phyloP scores from a whole-genome alignment of 2,888 invertebrate species.

The Cataglyphis livida region DNA sequence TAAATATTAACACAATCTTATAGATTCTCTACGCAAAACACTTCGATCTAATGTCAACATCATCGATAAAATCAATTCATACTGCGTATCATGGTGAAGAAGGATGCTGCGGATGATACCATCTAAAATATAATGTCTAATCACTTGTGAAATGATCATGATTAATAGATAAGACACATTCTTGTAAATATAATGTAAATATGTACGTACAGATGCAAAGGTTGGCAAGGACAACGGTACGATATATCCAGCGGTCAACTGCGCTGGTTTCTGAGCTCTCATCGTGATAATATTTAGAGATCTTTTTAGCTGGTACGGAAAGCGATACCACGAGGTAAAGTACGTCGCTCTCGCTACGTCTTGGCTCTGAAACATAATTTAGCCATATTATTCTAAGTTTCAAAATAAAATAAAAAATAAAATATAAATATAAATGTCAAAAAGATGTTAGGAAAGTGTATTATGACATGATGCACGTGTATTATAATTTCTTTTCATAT shows the following conservation, averaged over 20 bases:
- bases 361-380: constrained; percentile 64
- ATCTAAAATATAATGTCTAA: constrained; percentile 65
- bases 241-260: constrained; percentile 75
- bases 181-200: neutral
- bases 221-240: constrained; percentile 73
- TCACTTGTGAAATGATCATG: neutral
- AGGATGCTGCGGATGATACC: constrained; percentile 73
- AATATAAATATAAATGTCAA: constrained; percentile 9
- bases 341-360: constrained; percentile 65
- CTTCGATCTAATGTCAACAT: neutral
- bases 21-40: neutral
- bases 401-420: neutral
- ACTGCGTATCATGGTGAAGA: constrained; percentile 71
- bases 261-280: constrained; percentile 69
- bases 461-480: neutral
- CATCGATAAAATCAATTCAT: constrained; percentile 58
- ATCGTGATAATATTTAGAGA: constrained; percentile 65
- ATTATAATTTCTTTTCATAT: neutral
- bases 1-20: constrained; percentile 15
- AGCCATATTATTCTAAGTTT: neutral
- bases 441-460: neutral
- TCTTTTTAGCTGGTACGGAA: constrained; percentile 50
- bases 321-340: constrained; percentile 69
- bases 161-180: neutral
- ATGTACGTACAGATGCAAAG: constrained; percentile 64